These are phyloP conservation scores for Montipora capitata DNA, from an alignment of 92 coral and sea anemone genomes.

Conservation along the genomic window DNA sequence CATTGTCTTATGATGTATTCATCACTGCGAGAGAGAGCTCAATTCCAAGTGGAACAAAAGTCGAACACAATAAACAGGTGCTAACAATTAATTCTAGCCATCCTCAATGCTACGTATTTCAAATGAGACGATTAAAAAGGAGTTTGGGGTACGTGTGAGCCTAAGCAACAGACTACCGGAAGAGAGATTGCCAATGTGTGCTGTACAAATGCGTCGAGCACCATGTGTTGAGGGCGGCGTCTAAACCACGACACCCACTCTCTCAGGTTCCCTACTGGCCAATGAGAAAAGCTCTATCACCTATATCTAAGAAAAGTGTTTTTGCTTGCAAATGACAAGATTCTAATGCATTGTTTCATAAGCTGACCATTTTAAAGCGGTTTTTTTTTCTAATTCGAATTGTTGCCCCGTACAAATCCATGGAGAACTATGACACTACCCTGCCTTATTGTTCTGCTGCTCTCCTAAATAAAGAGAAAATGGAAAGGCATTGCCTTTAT, in stretches of 20 bases:
- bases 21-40: constrained; percentile 80
- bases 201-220: constrained; percentile 51
- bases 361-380: constrained; percentile 46
- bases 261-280: constrained; percentile 12
- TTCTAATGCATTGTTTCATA: constrained; percentile 12
- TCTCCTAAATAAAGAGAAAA: constrained; percentile 1
- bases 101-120: constrained; percentile 89
- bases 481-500: constrained; percentile 3
- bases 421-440: constrained; percentile 24
- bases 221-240: constrained; percentile 52
- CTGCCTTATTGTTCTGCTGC: constrained; percentile 7
- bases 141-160: constrained; percentile 79
- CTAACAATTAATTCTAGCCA: constrained; percentile 88
- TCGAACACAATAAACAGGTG: constrained; percentile 95
- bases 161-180: constrained; percentile 84
- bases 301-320: neutral
- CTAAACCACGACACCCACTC: constrained; percentile 2
- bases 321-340: neutral
- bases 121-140: constrained; percentile 71
- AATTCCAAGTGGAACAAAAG: constrained; percentile 89
- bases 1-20: constrained; percentile 79
- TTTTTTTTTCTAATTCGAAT: constrained; percentile 13
- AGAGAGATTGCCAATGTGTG: constrained; percentile 38
- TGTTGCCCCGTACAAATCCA: constrained; percentile 36
- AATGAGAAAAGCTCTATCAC: constrained; percentile 1